Conservation (phyloP, 2,888 invertebrate species). For the Pyrrhia umbra region DNA sequence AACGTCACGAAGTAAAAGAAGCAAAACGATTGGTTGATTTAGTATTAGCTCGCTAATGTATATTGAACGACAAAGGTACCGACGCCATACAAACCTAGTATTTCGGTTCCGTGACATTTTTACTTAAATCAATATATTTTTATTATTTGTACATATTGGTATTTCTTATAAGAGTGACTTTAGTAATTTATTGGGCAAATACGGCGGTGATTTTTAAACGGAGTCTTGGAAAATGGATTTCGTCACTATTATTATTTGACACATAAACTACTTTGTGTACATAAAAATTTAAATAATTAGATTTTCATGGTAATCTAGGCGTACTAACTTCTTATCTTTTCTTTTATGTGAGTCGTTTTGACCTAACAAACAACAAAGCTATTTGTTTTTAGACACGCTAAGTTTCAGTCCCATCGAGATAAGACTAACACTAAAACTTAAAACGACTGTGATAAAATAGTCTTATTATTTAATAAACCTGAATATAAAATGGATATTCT, state of each 20-base stretch:
- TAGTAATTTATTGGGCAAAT: conserved; percentile 44
- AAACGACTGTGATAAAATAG: conserved; percentile 9
- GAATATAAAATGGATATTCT: background rate
- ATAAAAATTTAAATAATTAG: conserved; percentile 38
- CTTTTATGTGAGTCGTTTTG: conserved; percentile 29
- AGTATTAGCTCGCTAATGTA: conserved; percentile 75
- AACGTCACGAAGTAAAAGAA: conserved; percentile 75
- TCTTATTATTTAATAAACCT: conserved; percentile 10
- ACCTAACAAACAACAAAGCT: conserved; percentile 33
- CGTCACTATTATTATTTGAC: conserved; percentile 14
- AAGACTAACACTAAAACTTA: conserved; percentile 2
- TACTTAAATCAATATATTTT: conserved; percentile 53
- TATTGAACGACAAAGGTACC: conserved; percentile 71
- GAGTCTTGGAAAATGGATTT: conserved; percentile 36
- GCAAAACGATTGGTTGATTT: conserved; percentile 67
- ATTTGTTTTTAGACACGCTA: conserved; percentile 50
- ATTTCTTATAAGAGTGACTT: conserved; percentile 35
- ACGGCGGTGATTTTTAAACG: conserved; percentile 49
- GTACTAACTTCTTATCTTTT: conserved; percentile 45
- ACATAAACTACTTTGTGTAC: conserved; percentile 5
- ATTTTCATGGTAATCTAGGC: conserved; percentile 29
- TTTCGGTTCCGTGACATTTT: conserved; percentile 60
- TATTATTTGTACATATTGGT: conserved; percentile 61
- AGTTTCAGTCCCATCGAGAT: conserved; percentile 22
- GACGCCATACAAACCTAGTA: conserved; percentile 54